Evolutionary conservation across 2,113 vertebrate species (phyloP).

Genomic region (Campylomormyrus tamandua): DNA sequence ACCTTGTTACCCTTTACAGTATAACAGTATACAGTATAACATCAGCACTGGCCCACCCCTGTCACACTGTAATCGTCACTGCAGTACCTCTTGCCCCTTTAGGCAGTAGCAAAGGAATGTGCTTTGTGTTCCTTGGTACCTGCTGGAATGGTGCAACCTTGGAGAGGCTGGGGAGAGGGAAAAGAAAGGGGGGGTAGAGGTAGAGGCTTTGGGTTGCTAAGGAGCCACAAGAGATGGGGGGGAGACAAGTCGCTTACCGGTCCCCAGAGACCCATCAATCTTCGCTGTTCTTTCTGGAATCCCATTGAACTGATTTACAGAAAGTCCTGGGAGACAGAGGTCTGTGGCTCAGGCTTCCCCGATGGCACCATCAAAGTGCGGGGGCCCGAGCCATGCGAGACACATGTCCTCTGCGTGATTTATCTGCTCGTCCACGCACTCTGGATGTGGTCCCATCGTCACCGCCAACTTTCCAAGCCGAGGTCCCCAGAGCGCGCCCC

Average conservation of each 20-base stretch:
- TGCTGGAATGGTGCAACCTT: slow-evolving; percentile 45
- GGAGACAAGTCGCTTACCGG: slow-evolving; percentile 49
- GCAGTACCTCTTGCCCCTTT: slow-evolving; percentile 16
- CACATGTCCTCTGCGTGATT: slow-evolving; percentile 16
- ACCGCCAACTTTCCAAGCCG: slow-evolving; percentile 28
- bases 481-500: background rate
- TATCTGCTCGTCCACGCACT: slow-evolving; percentile 21
- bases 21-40: background rate
- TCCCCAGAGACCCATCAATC: slow-evolving; percentile 58
- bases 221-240: slow-evolving; percentile 42
- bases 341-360: slow-evolving; percentile 42
- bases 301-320: slow-evolving; percentile 58
- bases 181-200: slow-evolving; percentile 38
- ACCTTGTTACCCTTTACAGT: slow-evolving; percentile 23
- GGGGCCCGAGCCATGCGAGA: slow-evolving; percentile 28
- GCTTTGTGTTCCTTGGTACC: slow-evolving; percentile 35
- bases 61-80: slow-evolving; percentile 23
- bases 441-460: slow-evolving; percentile 16
- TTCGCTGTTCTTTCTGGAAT: slow-evolving; percentile 60
- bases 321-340: slow-evolving; percentile 44
- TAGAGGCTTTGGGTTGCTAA: slow-evolving; percentile 34
- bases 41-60: background rate
- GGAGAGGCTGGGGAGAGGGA: background rate
- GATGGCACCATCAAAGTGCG: slow-evolving; percentile 49
- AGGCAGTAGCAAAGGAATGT: slow-evolving; percentile 27